Percentiles rank a stretch among this genome's conserved stretches.
Conservation (phyloP, 2,797 vertebrate genomes). For the Gymnothorax reevesii region DNA sequence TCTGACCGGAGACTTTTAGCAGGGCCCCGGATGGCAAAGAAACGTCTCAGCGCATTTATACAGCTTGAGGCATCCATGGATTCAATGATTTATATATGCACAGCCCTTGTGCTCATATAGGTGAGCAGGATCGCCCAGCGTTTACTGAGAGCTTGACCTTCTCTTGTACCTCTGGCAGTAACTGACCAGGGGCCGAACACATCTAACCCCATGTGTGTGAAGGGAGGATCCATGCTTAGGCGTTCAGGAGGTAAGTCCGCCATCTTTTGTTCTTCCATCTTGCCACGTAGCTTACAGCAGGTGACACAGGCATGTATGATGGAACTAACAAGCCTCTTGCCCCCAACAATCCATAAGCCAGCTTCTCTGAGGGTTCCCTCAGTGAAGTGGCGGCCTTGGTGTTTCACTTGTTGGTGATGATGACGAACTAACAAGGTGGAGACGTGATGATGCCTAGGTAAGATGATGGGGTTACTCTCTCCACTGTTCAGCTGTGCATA, state of each 20-base stretch:
- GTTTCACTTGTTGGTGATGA: too few species aligned
- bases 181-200: neutral
- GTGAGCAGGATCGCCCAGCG: neutral
- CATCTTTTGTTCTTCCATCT: too few species aligned
- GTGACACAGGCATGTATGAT: too few species aligned
- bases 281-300: too few species aligned
- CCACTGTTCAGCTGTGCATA: neutral
- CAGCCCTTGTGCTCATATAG: neutral
- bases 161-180: neutral
- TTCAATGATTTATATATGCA: neutral
- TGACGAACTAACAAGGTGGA: conserved; percentile 7
- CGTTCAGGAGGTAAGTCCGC: too few species aligned
- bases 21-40: conserved; percentile 10
- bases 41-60: neutral
- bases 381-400: too few species aligned
- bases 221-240: too few species aligned
- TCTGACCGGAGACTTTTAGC: conserved; percentile 10
- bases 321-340: too few species aligned
- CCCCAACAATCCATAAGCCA: too few species aligned
- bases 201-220: neutral
- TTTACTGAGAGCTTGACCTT: neutral
- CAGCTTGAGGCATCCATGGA: neutral
- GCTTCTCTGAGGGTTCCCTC: too few species aligned
- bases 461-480: conserved; percentile 11
- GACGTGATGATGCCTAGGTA: too few species aligned